phyloP scores from a whole-genome alignment of 1,140 invertebrate genomes.

The Octopus bimaculoides region DNA sequence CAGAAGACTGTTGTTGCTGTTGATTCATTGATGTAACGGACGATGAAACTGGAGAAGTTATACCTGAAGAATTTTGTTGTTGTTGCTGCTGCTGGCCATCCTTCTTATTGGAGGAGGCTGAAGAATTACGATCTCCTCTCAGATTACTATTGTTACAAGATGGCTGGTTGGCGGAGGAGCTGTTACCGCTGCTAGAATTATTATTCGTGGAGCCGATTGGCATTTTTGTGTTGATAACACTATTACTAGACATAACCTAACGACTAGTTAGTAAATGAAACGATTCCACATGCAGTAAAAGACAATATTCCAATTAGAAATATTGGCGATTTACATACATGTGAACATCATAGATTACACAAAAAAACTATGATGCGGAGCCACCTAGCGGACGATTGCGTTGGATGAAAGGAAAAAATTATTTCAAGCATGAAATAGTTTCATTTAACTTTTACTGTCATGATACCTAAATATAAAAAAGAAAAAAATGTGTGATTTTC shows the following conservation, averaged over 20 bases:
- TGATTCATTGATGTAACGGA: not conserved
- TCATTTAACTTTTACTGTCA: no score
- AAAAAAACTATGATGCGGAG: no score
- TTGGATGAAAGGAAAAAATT: no score
- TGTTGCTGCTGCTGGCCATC: constrained; percentile 5
- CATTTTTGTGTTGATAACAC: not conserved
- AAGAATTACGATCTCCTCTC: not conserved
- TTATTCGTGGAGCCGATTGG: not conserved
- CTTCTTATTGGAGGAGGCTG: not conserved
- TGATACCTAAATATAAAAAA: no score
- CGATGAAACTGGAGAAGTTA: not conserved
- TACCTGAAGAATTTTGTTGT: not conserved
- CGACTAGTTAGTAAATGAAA: no score
- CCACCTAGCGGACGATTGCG: no score
- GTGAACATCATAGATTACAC: no score
- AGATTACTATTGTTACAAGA: not conserved
- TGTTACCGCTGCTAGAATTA: not conserved
- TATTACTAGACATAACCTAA: not conserved
- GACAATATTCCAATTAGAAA: no score
- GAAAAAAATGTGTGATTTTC: no score
- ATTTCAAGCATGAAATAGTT: no score
- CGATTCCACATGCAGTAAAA: no score
- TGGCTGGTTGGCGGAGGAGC: not conserved
- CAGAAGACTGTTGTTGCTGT: not conserved
- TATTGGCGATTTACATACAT: no score